Evolutionary conservation across 1,140 invertebrate species (phyloP).

Genomic region (Bicyclus anynana): DNA sequence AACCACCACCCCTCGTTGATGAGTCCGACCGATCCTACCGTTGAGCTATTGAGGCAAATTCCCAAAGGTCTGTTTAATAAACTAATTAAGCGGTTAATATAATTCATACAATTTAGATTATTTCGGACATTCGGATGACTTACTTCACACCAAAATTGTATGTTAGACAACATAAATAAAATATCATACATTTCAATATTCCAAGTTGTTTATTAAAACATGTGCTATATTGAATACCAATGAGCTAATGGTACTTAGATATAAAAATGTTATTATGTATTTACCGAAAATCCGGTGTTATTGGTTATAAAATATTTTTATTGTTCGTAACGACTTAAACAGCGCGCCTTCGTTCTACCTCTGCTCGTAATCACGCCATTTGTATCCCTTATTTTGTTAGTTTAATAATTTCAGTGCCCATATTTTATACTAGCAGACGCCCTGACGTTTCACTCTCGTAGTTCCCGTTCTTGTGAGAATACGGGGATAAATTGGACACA

Average conservation of each 20-base stretch:
- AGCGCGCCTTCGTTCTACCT: constrained; percentile 3
- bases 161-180: neutral
- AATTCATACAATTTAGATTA: too few relatives aligned
- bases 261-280: constrained; percentile 1
- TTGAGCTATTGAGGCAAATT: too few relatives aligned
- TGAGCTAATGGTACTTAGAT: neutral
- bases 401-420: neutral
- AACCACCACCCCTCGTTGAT: too few relatives aligned
- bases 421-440: too few relatives aligned
- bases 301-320: constrained; percentile 11
- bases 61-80: too few relatives aligned
- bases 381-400: constrained; percentile 1
- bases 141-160: too few relatives aligned
- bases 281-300: neutral
- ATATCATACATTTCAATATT: neutral
- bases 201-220: neutral
- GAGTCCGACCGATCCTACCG: too few relatives aligned
- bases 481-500: too few relatives aligned
- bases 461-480: too few relatives aligned
- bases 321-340: neutral
- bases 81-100: too few relatives aligned
- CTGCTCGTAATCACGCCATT: constrained; percentile 11
- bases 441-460: too few relatives aligned
- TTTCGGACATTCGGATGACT: too few relatives aligned
- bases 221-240: neutral